Conservation (phyloP, 2,888 invertebrate genomes). For the Phengaris alcon region DNA sequence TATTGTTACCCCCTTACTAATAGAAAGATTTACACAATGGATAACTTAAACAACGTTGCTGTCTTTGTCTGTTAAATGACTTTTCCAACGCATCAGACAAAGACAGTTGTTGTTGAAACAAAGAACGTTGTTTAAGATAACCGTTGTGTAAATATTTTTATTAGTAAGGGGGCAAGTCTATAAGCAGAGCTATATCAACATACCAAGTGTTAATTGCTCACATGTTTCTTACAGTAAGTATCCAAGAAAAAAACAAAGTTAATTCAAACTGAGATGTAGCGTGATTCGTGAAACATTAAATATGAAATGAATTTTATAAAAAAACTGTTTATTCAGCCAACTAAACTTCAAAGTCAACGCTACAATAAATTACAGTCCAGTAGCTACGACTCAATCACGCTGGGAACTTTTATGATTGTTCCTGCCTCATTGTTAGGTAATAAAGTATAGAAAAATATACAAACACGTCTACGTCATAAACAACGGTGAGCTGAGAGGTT, state of each 20-base stretch:
- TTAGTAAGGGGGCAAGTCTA: no score
- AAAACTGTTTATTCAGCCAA: constrained; percentile 22
- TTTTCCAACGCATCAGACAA: no score
- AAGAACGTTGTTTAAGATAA: no score
- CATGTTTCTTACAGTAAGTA: not conserved
- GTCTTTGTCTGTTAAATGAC: no score
- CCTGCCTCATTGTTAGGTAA: constrained; percentile 37
- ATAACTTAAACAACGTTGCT: no score
- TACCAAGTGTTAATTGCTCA: not conserved
- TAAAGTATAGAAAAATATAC: constrained; percentile 40
- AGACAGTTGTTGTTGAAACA: no score
- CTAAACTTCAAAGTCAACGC: constrained; percentile 24
- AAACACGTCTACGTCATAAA: constrained; percentile 34
- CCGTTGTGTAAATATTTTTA: no score
- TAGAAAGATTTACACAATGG: no score
- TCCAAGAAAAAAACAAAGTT: not conserved
- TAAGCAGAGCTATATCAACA: not conserved
- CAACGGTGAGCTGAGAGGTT: constrained; percentile 35
- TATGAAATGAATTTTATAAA: constrained; percentile 21
- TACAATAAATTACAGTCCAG: constrained; percentile 29
- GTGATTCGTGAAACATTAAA: not conserved
- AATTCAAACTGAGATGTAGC: not conserved
- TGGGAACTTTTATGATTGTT: constrained; percentile 36
- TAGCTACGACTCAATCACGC: constrained; percentile 32
- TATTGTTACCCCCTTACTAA: no score